phyloP scores from a whole-genome alignment of 2,888 invertebrate species.

The Branchinecta sandiegonensis region DNA sequence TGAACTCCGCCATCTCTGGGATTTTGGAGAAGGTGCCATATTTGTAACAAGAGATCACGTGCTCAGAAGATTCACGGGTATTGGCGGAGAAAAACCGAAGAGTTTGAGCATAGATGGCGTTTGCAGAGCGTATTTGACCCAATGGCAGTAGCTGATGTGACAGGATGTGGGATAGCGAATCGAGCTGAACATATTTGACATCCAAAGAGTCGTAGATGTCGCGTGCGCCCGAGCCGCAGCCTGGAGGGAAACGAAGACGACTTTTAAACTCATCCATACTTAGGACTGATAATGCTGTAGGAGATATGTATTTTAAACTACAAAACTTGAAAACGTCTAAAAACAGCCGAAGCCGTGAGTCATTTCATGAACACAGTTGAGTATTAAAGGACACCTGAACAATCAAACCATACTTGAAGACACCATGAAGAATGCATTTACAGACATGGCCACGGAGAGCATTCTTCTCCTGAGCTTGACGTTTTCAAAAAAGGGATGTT shows the following conservation, averaged over 20 bases:
- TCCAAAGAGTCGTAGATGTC: constrained; percentile 62
- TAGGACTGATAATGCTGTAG: constrained; percentile 18
- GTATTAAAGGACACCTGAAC: too few species aligned
- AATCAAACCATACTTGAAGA: too few species aligned
- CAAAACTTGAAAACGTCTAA: constrained; percentile 17
- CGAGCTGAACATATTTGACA: constrained; percentile 82
- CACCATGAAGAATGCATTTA: too few species aligned
- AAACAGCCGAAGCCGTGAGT: neutral
- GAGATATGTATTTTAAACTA: constrained; percentile 17
- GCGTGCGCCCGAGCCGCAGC: constrained; percentile 53
- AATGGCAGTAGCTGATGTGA: constrained; percentile 56
- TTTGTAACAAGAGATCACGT: constrained; percentile 79
- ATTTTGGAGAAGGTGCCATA: constrained; percentile 87
- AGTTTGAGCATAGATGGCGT: constrained; percentile 55
- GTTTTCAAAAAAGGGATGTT: too few species aligned
- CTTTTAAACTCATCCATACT: constrained; percentile 27
- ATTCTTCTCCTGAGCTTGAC: too few species aligned
- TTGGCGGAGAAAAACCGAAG: constrained; percentile 73
- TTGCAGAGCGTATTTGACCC: constrained; percentile 53
- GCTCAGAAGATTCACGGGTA: constrained; percentile 79
- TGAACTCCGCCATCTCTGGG: constrained; percentile 72
- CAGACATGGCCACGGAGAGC: too few species aligned
- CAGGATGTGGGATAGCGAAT: constrained; percentile 74
- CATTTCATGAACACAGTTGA: too few species aligned
- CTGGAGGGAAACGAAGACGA: constrained; percentile 29